A percentile compares a stretch with the other conserved stretches of the same genome.
Conservation (phyloP, 2,113 vertebrate species). For the Percopsis transmontana region DNA sequence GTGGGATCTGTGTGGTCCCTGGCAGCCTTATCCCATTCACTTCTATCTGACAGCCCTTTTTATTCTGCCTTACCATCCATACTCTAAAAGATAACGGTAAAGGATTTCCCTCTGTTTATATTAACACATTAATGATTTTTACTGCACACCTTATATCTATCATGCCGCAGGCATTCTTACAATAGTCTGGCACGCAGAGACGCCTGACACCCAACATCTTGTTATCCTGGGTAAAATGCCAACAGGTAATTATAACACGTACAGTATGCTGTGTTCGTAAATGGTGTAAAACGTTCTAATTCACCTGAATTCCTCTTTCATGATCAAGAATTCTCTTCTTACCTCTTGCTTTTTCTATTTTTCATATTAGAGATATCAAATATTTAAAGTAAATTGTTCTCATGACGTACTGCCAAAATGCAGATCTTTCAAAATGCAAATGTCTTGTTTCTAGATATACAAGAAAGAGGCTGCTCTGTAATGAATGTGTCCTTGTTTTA, state of each 20-base stretch:
- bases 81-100: constrained; percentile 63
- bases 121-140: constrained; percentile 45
- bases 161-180: constrained; percentile 51
- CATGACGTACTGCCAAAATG: background rate
- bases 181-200: constrained; percentile 38
- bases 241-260: too few species aligned
- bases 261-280: constrained; percentile 9
- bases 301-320: constrained; percentile 2
- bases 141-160: constrained; percentile 62
- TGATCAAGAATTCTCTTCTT: background rate
- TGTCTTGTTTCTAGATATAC: constrained; percentile 5
- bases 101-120: constrained; percentile 45
- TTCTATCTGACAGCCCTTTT: constrained; percentile 44
- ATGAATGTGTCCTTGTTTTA: too few species aligned
- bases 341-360: background rate
- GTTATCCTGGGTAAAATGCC: too few species aligned
- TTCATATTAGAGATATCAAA: background rate
- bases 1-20: constrained; percentile 35
- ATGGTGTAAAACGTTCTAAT: constrained; percentile 15
- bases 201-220: constrained; percentile 34
- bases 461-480: background rate
- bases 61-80: constrained; percentile 20
- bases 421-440: constrained; percentile 12
- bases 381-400: constrained; percentile 2
- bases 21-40: constrained; percentile 36